phyloP scores from a whole-genome alignment of 2,888 invertebrate genomes.

The Danaus chrysippus region DNA sequence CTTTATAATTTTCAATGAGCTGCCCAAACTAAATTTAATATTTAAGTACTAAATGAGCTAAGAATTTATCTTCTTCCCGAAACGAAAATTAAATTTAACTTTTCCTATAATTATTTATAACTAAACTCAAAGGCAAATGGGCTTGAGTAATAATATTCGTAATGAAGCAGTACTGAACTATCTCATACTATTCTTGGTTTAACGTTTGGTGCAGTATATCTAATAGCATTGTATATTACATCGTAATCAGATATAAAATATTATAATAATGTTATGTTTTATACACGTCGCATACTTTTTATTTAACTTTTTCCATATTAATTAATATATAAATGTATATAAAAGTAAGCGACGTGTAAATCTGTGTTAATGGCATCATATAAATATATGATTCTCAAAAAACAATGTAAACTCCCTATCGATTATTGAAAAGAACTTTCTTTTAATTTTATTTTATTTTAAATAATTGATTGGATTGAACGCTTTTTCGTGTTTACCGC shows the following conservation, averaged over 20 bases:
- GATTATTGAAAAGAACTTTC: slow-evolving; percentile 56
- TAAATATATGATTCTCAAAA: slow-evolving; percentile 63
- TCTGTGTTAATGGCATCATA: slow-evolving; percentile 27
- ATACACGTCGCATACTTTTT: slow-evolving; percentile 56
- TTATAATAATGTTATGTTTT: slow-evolving; percentile 48
- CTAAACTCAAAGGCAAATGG: slow-evolving; percentile 67
- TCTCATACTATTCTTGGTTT: slow-evolving; percentile 72
- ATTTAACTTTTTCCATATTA: slow-evolving; percentile 6
- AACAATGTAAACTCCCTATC: slow-evolving; percentile 68
- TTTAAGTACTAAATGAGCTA: slow-evolving; percentile 10
- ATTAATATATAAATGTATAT: not conserved
- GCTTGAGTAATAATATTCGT: slow-evolving; percentile 66
- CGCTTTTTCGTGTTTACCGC: slow-evolving; percentile 81
- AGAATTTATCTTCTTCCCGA: slow-evolving; percentile 16
- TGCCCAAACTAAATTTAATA: slow-evolving; percentile 52
- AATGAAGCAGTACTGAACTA: slow-evolving; percentile 57
- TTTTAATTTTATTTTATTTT: slow-evolving; percentile 59
- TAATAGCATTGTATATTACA: slow-evolving; percentile 78
- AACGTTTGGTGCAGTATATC: slow-evolving; percentile 77
- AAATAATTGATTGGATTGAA: slow-evolving; percentile 79
- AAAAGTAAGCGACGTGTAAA: slow-evolving; percentile 53
- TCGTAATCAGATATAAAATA: slow-evolving; percentile 60
- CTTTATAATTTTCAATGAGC: slow-evolving; percentile 38
- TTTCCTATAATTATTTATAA: slow-evolving; percentile 50
- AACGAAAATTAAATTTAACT: slow-evolving; percentile 42